phyloP scores from a whole-genome alignment of 2,113 vertebrate species.

The Rhipidura dahli region DNA sequence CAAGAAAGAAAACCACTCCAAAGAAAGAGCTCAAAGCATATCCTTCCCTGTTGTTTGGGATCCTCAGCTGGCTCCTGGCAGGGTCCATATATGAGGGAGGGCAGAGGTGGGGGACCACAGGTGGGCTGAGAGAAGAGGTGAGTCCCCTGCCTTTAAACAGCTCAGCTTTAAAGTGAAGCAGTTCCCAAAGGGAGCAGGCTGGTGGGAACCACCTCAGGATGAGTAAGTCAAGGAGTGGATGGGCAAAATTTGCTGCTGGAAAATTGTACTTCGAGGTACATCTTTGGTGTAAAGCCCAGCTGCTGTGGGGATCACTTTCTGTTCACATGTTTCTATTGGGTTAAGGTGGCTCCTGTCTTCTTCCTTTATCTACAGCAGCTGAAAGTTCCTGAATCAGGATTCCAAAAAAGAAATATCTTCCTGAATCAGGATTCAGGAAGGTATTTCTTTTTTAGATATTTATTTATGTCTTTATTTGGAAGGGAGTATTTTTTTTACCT shows the following conservation, averaged over 20 bases:
- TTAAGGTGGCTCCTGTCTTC: not conserved
- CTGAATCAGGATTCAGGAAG: not conserved
- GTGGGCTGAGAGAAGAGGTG: not conserved
- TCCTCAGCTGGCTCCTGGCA: fast-evolving
- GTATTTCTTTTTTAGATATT: not conserved
- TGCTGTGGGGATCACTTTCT: fast-evolving
- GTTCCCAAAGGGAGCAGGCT: fast-evolving
- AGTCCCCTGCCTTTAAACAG: no score
- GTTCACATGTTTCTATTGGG: fast-evolving
- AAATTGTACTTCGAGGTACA: not conserved
- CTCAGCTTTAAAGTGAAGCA: not conserved
- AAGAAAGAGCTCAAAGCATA: not conserved
- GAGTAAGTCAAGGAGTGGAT: not conserved
- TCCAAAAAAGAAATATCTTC: no score
- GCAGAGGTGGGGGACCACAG: not conserved
- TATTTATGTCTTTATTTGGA: not conserved
- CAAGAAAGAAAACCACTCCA: not conserved
- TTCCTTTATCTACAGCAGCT: not conserved
- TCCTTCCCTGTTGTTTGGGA: not conserved
- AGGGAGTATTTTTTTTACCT: not conserved
- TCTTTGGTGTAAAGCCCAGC: not conserved
- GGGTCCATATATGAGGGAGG: fast-evolving
- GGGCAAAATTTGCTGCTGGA: not conserved
- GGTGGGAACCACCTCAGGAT: not conserved
- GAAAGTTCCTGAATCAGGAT: not conserved